Conservation (phyloP, 1,140 invertebrate genomes). For the Stegodyphus dumicola region DNA sequence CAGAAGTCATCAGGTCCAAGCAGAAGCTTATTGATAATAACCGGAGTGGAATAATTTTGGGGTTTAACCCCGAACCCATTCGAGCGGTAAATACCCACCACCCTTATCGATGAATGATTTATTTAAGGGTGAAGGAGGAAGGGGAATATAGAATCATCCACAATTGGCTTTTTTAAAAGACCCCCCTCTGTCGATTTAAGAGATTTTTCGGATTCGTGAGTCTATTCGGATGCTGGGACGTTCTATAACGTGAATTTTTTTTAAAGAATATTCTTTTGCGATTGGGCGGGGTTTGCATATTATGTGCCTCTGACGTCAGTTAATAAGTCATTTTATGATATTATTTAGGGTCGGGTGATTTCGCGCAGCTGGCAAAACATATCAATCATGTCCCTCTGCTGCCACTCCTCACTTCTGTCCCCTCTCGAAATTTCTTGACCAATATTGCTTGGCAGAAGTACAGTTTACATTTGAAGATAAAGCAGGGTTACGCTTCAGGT, state of each 20-base stretch:
- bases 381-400: slow-evolving; percentile 28
- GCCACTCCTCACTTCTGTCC: no score
- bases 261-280: neutral
- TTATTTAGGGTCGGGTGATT: slow-evolving; percentile 33
- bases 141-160: slow-evolving; percentile 35
- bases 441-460: no score
- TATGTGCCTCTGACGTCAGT: slow-evolving; percentile 45
- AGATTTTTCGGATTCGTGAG: slow-evolving; percentile 52
- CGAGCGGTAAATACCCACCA: slow-evolving; percentile 47
- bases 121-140: slow-evolving; percentile 37
- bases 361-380: slow-evolving; percentile 43
- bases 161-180: slow-evolving; percentile 61
- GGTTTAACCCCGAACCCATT: slow-evolving; percentile 10
- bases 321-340: slow-evolving; percentile 52
- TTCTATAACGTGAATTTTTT: slow-evolving; percentile 5
- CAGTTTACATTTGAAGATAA: no score
- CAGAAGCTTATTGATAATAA: slow-evolving; percentile 19
- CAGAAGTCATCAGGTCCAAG: slow-evolving; percentile 47
- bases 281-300: slow-evolving; percentile 3
- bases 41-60: slow-evolving; percentile 42
- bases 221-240: slow-evolving; percentile 22
- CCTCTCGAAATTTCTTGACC: no score
- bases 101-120: slow-evolving; percentile 52
- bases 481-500: no score
- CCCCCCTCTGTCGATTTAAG: slow-evolving; percentile 57